Percentiles rank a stretch among this genome's conserved stretches.
Conservation (phyloP, 2,797 vertebrate species). For the Lindbergichthys nudifrons region DNA sequence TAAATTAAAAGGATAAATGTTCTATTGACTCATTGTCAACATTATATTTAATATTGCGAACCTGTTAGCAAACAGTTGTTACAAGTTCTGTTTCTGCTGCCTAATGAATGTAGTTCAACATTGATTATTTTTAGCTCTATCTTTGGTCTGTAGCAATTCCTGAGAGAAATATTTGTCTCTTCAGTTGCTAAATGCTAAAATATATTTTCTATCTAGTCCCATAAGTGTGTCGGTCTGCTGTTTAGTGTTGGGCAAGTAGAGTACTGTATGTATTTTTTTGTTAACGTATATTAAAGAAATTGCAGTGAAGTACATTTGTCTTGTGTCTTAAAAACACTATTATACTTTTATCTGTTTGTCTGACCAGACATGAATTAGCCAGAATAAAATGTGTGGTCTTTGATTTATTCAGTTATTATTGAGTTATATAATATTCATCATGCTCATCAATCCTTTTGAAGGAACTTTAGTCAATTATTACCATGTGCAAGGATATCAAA, state of each 20-base stretch:
- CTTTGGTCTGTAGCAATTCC: constrained; percentile 1
- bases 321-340: neutral
- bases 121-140: neutral
- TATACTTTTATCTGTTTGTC: constrained; percentile 11
- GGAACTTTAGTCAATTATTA: constrained; percentile 47
- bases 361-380: neutral
- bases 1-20: neutral
- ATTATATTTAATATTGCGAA: neutral
- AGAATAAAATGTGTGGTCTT: neutral
- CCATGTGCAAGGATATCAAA: constrained; percentile 30
- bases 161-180: neutral
- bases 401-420: constrained; percentile 30
- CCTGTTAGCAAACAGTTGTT: neutral
- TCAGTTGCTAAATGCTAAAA: neutral
- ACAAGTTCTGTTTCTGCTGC: neutral
- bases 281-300: neutral
- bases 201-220: neutral
- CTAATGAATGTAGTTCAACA: neutral
- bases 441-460: constrained; percentile 35
- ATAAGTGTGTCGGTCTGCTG: neutral
- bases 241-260: neutral
- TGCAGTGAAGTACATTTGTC: neutral
- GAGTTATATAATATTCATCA: constrained; percentile 31
- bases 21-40: neutral
- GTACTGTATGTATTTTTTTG: neutral